These are phyloP conservation scores for Syngnathus typhle DNA, from an alignment of 2,113 vertebrate species.

Conservation along the genomic window DNA sequence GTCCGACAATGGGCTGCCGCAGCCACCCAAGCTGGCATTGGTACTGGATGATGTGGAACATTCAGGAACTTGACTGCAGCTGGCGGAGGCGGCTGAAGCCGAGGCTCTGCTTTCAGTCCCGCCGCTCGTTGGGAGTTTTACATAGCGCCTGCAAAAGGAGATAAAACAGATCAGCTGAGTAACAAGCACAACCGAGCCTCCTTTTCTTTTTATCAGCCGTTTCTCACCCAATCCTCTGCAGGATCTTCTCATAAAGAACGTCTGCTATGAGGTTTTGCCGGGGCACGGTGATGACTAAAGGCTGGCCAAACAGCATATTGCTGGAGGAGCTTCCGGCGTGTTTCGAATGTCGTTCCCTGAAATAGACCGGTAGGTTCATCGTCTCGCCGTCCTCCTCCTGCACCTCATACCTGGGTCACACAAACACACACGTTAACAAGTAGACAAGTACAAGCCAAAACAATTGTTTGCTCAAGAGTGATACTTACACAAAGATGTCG, in stretches of 20 bases:
- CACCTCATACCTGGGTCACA: conserved; percentile 80
- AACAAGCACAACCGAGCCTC: background rate
- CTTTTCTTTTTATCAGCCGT: background rate
- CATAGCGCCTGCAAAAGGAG: conserved; percentile 77
- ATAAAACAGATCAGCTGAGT: background rate
- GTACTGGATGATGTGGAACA: conserved; percentile 54
- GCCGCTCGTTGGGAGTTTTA: conserved; percentile 74
- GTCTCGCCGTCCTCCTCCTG: conserved; percentile 68
- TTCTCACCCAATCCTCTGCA: conserved; percentile 85
- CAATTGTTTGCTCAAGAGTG: background rate
- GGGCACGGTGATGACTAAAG: conserved; percentile 82
- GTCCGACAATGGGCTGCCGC: conserved; percentile 60
- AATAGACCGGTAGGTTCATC: conserved; percentile 86
- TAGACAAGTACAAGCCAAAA: background rate
- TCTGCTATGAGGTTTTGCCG: conserved; percentile 83
- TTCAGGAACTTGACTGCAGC: conserved; percentile 66
- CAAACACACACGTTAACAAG: background rate
- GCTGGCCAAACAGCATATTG: conserved; percentile 87
- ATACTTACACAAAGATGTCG: conserved; percentile 92
- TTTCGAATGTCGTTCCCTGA: conserved; percentile 83
- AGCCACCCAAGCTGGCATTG: conserved; percentile 49
- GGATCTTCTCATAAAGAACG: conserved; percentile 77
- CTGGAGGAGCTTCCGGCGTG: conserved; percentile 75
- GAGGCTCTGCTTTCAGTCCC: conserved; percentile 63
- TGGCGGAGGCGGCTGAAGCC: conserved; percentile 60